These are phyloP conservation scores for Drosophila atripex DNA, from an alignment of 2,888 invertebrate species.

Conservation along the genomic window DNA sequence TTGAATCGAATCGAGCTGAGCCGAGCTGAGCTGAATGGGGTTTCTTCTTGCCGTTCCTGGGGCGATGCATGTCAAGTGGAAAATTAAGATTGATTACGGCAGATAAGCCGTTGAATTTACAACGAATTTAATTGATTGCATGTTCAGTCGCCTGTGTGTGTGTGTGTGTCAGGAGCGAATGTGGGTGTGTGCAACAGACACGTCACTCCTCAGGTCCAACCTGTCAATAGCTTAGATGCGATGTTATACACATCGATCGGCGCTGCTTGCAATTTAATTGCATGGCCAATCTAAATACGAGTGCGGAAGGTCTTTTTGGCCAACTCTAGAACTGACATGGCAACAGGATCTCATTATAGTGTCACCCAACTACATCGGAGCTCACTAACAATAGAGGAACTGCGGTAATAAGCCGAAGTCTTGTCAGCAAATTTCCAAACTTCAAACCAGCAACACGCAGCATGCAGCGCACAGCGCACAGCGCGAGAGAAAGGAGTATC, in stretches of 20 bases:
- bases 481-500: constrained; percentile 2
- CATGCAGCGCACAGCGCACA: constrained; percentile 2
- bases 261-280: constrained; percentile 66
- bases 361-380: constrained; percentile 23
- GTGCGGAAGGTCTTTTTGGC: background rate
- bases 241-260: constrained; percentile 50
- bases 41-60: constrained; percentile 32
- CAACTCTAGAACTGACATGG: constrained; percentile 16
- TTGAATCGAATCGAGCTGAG: constrained; percentile 4
- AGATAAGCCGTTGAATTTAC: constrained; percentile 80
- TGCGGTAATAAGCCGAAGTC: constrained; percentile 70
- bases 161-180: constrained; percentile 9
- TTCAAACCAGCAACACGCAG: constrained; percentile 16
- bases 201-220: constrained; percentile 68
- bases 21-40: constrained; percentile 6
- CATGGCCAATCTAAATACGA: constrained; percentile 50
- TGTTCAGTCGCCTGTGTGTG: constrained; percentile 63
- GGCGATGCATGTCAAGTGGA: constrained; percentile 77
- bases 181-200: constrained; percentile 22
- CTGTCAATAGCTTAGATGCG: constrained; percentile 70
- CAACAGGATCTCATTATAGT: constrained; percentile 55
- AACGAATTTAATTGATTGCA: constrained; percentile 80
- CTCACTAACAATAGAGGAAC: constrained; percentile 55
- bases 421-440: constrained; percentile 18
- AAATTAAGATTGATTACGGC: constrained; percentile 80